Evolutionary conservation across 2,113 vertebrate species (phyloP).

Genomic region (Oreotrochilus melanogaster): DNA sequence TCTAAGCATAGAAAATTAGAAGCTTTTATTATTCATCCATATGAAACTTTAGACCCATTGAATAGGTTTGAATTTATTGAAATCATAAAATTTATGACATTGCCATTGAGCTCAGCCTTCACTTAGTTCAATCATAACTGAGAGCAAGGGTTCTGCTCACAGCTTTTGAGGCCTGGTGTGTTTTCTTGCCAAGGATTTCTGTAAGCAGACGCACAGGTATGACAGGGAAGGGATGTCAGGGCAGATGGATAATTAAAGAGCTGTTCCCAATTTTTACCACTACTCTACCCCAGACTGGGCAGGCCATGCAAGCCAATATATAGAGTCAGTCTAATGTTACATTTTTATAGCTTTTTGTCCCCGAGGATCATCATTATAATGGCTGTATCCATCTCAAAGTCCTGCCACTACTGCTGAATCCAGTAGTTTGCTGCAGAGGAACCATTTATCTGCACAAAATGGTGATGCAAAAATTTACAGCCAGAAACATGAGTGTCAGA

Average conservation of each 20-base stretch:
- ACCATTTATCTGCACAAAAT: not conserved
- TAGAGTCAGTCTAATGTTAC: not conserved
- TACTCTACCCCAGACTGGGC: not conserved
- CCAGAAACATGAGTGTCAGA: not conserved
- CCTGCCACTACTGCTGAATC: not conserved
- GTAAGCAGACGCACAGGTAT: not conserved
- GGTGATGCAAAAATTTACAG: not conserved
- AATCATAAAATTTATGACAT: not conserved
- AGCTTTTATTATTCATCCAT: conserved; percentile 25
- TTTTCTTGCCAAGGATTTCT: conserved; percentile 29
- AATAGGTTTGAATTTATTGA: not conserved
- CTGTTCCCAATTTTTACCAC: not conserved
- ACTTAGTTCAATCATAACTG: not conserved
- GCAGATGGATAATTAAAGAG: not conserved
- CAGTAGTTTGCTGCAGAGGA: not conserved
- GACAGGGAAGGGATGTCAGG: not conserved
- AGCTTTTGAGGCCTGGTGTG: not conserved
- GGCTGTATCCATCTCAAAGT: not conserved
- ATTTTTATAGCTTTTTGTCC: not conserved
- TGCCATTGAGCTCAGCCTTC: not conserved
- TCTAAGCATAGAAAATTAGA: not conserved
- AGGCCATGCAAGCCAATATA: not conserved
- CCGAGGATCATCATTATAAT: not conserved
- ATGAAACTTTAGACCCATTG: not conserved
- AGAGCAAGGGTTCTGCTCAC: conserved; percentile 6